Evolutionary conservation across 2,888 invertebrate species (phyloP), one percentile per base, ranked within the genome.

Genomic region (Machimus rusticus): DNA sequence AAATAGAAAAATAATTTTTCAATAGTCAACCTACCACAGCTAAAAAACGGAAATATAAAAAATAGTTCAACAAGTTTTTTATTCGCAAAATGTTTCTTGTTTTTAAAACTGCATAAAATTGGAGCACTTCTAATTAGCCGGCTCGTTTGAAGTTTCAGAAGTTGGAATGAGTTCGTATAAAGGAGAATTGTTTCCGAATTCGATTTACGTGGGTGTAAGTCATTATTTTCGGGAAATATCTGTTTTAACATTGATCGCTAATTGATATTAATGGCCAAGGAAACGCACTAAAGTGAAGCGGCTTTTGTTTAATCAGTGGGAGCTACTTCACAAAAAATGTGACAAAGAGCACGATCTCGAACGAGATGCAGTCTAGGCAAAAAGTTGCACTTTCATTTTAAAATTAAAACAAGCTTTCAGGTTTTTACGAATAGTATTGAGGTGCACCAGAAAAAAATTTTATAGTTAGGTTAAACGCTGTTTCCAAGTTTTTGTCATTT

Each of bases 1-100:
- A 79, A 79, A 79, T 79, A 46, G 79, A 51, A 79, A 51, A 51
- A 4, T 23, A 79, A 43, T 79, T 79, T 57, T 12, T 79, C 79
- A 78, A 51, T 66, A 23, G 14, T 46, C 5, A 23, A 23, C 6
- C 14, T 46, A 28, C 2, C 46, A 46, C n/a, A 51, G 9, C 8
- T 51, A 31, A 51, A 66, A 23, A 79, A 23, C 51, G 79, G 51
- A 79, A 79, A 28, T 79, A 31, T 0, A 23, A 79, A 79, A 31
- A 66, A 66, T 23, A 79, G 79, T 51, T 46, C 9, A 79, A 31
- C 79, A 51, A 79, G 39, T 79, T 79, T 79, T 79, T 79, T 31
- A 1, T 28, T 79, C 37, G 19, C 9, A 19, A 57, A 19, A 8
- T 23, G 1, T 57, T n/a, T 57, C 8, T 51, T 79, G 79, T 46